Evolutionary conservation across 2,888 invertebrate species (phyloP).

Genomic region (Dynastes hyllus): DNA sequence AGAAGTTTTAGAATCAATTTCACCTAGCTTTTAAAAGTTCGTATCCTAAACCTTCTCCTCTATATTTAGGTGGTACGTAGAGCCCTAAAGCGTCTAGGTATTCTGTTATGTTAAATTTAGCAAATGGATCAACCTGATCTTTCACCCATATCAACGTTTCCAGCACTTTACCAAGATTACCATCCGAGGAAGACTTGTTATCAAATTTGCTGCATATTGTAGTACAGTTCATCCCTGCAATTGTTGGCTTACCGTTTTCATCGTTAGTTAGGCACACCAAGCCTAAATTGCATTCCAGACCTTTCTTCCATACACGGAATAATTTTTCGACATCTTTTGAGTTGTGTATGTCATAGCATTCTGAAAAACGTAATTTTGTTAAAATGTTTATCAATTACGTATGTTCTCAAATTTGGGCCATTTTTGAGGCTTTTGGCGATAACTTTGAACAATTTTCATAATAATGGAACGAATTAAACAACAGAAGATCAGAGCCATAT

Average conservation of each 20-base stretch:
- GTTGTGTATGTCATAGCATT: constrained; percentile 15
- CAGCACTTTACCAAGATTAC: constrained; percentile 50
- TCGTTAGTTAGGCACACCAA: constrained; percentile 67
- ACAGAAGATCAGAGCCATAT: too few species aligned
- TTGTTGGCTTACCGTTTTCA: constrained; percentile 63
- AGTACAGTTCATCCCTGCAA: constrained; percentile 67
- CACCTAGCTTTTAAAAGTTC: constrained; percentile 60
- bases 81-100: constrained; percentile 66
- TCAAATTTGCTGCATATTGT: constrained; percentile 29
- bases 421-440: neutral
- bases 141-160: constrained; percentile 48
- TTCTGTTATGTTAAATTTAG: constrained; percentile 58
- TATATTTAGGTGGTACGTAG: constrained; percentile 62
- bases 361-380: neutral
- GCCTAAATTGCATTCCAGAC: constrained; percentile 63
- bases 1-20: neutral
- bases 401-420: too few species aligned
- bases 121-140: constrained; percentile 58
- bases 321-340: constrained; percentile 37
- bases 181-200: constrained; percentile 48
- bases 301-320: constrained; percentile 48
- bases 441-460: neutral
- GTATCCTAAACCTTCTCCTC: constrained; percentile 63
- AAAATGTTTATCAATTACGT: too few species aligned
- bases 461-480: neutral